Base-by-base conservation (phyloP, 35 echinoderm and acorn worm species). In the Hemicentrotus pulcherrimus region DNA sequence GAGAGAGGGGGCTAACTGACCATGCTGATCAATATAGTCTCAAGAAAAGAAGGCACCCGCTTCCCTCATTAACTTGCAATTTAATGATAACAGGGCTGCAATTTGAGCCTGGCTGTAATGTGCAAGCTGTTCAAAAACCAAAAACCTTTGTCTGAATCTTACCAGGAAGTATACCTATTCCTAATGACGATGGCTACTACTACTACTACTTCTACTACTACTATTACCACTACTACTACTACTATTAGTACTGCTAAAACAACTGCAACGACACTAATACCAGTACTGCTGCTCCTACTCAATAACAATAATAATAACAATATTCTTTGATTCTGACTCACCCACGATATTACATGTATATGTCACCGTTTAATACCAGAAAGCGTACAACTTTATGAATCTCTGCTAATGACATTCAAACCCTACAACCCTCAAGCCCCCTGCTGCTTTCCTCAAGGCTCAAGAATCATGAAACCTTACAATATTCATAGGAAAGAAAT, bases 1-100 rank as follows among this genome's bases (percentile, higher is more conserved):
- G 7, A 78, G 65, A 28, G 22, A 78, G 19, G 28, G 28, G 65
- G 28, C 65, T 78, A n/a, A 78, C 65, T n/a, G 28, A 78, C 65
- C 65, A 78, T 78, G 65, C 65, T 28, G 24, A n/a, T 78, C 28
- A n/a, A 78, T 78, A 22, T 11, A 55, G 6, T 78, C 65, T 4
- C 65, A 78, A 78, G 65, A 78, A 78, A 78, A 22, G 65, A 71
- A 78, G 65, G 65, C 65, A 78, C 65, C 22, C 65, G 65, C 65
- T 78, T n/a, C 65, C 61, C 65, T 78, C 65, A 78, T 78, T 78
- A 78, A 28, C 24, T 78, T 78, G 65, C 65, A 78, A 78, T 78
- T 78, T 78, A 78, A 78, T 22, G 65, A 78, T 78, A 78, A 78
- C 65, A 78, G 65, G 65, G 65, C 22, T 7, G 65, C 65, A 78